Base-by-base conservation (phyloP, 2,797 vertebrate species). In the Anguilla megastoma region DNA sequence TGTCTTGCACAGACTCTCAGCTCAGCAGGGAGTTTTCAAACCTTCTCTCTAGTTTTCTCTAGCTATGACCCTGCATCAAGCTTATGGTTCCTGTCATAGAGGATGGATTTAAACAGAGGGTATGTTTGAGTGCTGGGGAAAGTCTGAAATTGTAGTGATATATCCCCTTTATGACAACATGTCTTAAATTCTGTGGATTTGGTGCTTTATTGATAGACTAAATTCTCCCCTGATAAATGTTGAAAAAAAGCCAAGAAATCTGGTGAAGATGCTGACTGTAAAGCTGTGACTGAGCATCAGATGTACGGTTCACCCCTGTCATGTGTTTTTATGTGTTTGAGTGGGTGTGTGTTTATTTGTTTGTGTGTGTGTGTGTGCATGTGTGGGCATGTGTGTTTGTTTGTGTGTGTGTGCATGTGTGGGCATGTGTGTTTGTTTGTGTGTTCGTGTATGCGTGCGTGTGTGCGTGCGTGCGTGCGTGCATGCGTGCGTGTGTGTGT, bases 161-260 rank as follows among this genome's bases (percentile, higher is more conserved):
- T 45, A 79, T 45, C 14, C 36, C 14, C 33, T 45, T 79, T 45
- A 21, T 9, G 33, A 24, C 76, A 41, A 80, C 14, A 80, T 41
- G 41, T 36, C 45, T 82, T 82, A 12, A 82, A 82, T 82, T 82
- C 79, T 50, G 8, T 48, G 16, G 45, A 50, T 82, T 82, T 82
- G 45, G 45, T 50, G 41, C 14, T 9, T n/a, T 50, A n/a, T 24
- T 50, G 45, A 79, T 16, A n/a, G 41, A n/a, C 6, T 48, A 18
- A 79, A 82, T 50, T 50, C 45, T 45, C 18, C 24, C 21, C 41
- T 8, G 36, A 7, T 82, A 50, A 41, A 76, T 36, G 74, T 21
- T 16, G 12, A 76, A n/a, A 76, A n/a, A 82, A 82, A 82, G 2
- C 79, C 21, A 33, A 8, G 45, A n/a, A 82, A 79, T 41, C 36